These are phyloP conservation scores for Andrena hattorfiana DNA, from an alignment of 2,888 invertebrate species.

Conservation along the genomic window DNA sequence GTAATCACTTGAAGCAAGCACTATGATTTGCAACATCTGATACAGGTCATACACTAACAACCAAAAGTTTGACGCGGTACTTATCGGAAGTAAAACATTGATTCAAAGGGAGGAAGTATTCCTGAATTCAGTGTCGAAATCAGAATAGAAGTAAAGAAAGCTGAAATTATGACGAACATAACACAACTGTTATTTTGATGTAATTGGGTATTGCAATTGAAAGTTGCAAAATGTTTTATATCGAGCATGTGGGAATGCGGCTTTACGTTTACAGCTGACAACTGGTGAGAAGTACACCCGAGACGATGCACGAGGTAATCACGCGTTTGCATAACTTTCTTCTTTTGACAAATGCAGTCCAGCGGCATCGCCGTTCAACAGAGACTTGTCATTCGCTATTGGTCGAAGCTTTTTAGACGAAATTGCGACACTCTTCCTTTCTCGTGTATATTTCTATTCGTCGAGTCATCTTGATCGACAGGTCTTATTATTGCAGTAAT, in stretches of 20 bases:
- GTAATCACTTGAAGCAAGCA: no score
- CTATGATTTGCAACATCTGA: no score
- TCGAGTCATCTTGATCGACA: neutral
- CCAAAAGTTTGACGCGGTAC: no score
- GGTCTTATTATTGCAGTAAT: no score
- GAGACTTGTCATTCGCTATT: conserved; percentile 1
- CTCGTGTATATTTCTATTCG: neutral
- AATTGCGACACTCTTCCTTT: conserved; percentile 33
- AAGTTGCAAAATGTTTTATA: neutral
- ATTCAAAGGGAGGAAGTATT: no score
- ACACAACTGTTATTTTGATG: no score
- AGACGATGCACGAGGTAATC: conserved; percentile 14
- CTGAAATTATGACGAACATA: no score
- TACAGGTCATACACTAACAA: no score
- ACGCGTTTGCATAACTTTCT: conserved; percentile 48
- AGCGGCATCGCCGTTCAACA: conserved; percentile 31
- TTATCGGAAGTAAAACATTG: no score
- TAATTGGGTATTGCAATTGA: neutral
- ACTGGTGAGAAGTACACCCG: neutral
- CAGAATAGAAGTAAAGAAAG: no score
- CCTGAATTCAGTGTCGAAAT: no score
- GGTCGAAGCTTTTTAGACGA: conserved; percentile 16
- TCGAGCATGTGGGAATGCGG: neutral
- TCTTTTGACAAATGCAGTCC: conserved; percentile 38
- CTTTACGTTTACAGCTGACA: conserved; percentile 3